Evolutionary conservation across 2,888 invertebrate species (phyloP).

Genomic region (Chrysolina oricalcia): DNA sequence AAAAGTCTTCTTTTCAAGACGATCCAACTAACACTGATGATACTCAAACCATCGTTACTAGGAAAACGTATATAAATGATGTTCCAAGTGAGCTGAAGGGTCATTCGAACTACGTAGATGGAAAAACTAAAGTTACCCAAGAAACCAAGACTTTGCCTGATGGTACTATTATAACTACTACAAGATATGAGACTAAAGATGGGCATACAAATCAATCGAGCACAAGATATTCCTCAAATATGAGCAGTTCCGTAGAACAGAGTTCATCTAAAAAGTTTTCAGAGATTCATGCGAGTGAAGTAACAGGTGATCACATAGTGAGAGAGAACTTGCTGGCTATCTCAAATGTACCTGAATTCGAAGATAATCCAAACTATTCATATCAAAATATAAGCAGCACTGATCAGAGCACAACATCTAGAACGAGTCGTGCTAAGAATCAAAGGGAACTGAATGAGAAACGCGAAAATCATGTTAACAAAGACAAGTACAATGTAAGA

Average conservation of each 20-base stretch:
- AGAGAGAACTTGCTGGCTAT: constrained; percentile 12
- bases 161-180: constrained; percentile 81
- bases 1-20: constrained; percentile 48
- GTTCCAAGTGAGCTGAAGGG: constrained; percentile 65
- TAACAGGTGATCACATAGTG: neutral
- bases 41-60: constrained; percentile 67
- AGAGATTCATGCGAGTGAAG: constrained; percentile 9
- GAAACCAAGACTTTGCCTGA: constrained; percentile 80
- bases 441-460: constrained; percentile 4
- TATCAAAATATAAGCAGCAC: neutral
- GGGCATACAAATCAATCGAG: constrained; percentile 53
- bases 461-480: constrained; percentile 26
- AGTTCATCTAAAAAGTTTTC: constrained; percentile 37
- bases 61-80: constrained; percentile 61
- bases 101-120: constrained; percentile 71
- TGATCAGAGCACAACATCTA: neutral
- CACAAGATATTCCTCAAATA: constrained; percentile 49
- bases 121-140: constrained; percentile 76
- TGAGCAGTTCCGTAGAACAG: constrained; percentile 44
- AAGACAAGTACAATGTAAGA: constrained; percentile 16
- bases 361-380: neutral
- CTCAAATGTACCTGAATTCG: neutral
- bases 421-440: neutral
- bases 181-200: constrained; percentile 77
- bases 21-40: constrained; percentile 60